These are phyloP conservation scores for Eupithecia subumbrata DNA, from an alignment of 2,888 invertebrate species.

Conservation along the genomic window DNA sequence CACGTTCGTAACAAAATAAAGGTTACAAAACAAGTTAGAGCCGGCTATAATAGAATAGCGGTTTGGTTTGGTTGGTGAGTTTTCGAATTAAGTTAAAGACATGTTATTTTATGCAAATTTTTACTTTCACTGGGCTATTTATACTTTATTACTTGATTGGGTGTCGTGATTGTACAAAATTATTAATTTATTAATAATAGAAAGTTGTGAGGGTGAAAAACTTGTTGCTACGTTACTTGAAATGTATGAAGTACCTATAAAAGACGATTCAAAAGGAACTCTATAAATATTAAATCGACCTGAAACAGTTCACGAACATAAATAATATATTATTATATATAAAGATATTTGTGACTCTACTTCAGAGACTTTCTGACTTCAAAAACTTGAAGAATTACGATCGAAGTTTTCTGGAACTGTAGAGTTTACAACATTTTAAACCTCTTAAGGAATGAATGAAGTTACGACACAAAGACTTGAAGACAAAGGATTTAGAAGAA, in stretches of 20 bases:
- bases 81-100: not conserved
- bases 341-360: not conserved
- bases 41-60: conserved; percentile 21
- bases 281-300: not conserved
- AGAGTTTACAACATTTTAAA: conserved; percentile 29
- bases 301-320: not conserved
- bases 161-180: conserved; percentile 32
- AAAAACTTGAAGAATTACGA: conserved; percentile 36
- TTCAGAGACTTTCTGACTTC: not conserved
- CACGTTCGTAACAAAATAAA: conserved; percentile 6
- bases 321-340: not conserved
- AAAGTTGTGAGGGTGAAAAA: not conserved
- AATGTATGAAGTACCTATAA: not conserved
- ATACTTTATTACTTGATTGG: conserved; percentile 32
- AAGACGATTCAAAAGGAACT: not conserved
- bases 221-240: not conserved
- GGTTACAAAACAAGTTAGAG: conserved; percentile 35
- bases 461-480: conserved; percentile 37
- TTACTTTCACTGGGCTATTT: conserved; percentile 56
- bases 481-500: conserved; percentile 36
- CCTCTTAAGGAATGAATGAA: conserved; percentile 35
- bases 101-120: conserved; percentile 29
- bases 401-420: conserved; percentile 43
- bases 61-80: not conserved
- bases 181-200: conserved; percentile 4